Base-by-base conservation (phyloP, 2,113 vertebrate species). In the Tauraco erythrolophus region DNA sequence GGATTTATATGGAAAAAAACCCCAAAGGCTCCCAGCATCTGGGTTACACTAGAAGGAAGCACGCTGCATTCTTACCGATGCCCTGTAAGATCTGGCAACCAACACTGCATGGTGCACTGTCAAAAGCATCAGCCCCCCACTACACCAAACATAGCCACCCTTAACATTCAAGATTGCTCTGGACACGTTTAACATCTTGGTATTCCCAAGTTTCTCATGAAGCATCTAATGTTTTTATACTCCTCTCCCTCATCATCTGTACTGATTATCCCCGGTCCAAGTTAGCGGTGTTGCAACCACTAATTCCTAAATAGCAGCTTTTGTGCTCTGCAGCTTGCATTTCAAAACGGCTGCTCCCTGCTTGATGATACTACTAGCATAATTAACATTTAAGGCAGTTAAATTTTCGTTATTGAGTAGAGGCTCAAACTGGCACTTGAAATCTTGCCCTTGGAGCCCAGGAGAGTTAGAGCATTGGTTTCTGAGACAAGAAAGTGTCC, bases 331-430 rank as follows among this genome's bases (percentile, higher is more conserved):
- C 62, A 86, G 46, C 65, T 81, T 39, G 48, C 68, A 46, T 54
- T 86, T 84, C 61, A 94, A 88, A 85, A 88, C 69, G 88, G 69
- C 48, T 65, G 39, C 19, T 93, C 31, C 66, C 50, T 72, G 50
- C 31, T 61, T 51, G 62, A 51, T 39, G 78, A 28, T 56, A 68
- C 71, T 31, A 82, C 48, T 10, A 22, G 23, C 11, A 4, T 84
- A 96, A 96, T 92, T 92, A 92, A 91, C 66, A 58, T 53, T 82
- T 89, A 75, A 84, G 48, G 53, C 57, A 74, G 75, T 80, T 80
- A 83, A 37, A 75, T 74, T 80, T 94, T 80, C 0, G 9, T 76
- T 77, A 77, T n/a, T 35, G 39, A 94, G 66, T 30, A 72, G 23
- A 88, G 43, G 50, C 25, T 88, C 54, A 70, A 84, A 56, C 12